Percentiles rank a stretch among this genome's conserved stretches.
Conservation (phyloP, 2,888 invertebrate species). For the Xanthia icteritia region DNA sequence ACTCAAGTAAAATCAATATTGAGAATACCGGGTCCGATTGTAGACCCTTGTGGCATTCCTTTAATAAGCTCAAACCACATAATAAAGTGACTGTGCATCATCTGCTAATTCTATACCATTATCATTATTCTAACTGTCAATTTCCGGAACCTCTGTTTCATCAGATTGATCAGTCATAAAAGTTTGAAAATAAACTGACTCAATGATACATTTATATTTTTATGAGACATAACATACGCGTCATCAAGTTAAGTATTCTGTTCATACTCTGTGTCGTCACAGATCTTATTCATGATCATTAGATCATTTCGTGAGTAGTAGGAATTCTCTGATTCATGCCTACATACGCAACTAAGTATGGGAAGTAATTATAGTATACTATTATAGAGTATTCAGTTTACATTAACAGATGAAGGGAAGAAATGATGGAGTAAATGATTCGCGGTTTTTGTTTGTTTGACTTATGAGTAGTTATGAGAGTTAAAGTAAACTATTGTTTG, state of each 20-base stretch:
- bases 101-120: slow-evolving; percentile 24
- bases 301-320: slow-evolving; percentile 69
- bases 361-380: background rate
- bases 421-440: slow-evolving; percentile 14
- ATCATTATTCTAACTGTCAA: slow-evolving; percentile 17
- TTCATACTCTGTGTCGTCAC: slow-evolving; percentile 67
- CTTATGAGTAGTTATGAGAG: too few relatives aligned
- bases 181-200: slow-evolving; percentile 51
- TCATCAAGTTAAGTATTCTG: slow-evolving; percentile 50
- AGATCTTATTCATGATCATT: slow-evolving; percentile 77
- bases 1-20: background rate
- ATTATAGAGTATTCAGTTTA: background rate
- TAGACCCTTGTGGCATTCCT: slow-evolving; percentile 34
- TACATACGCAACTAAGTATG: background rate
- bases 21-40: background rate
- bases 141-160: slow-evolving; percentile 27
- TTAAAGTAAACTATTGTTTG: slow-evolving; percentile 11
- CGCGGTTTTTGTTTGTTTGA: slow-evolving; percentile 6
- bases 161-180: slow-evolving; percentile 46
- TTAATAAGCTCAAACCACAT: background rate
- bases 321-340: slow-evolving; percentile 68
- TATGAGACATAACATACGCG: slow-evolving; percentile 34
- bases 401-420: slow-evolving; percentile 5
- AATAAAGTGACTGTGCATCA: slow-evolving; percentile 7
- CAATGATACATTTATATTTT: slow-evolving; percentile 30